Evolutionary conservation across 2,113 vertebrate species (phyloP).

Genomic region (Xerus inauris): DNA sequence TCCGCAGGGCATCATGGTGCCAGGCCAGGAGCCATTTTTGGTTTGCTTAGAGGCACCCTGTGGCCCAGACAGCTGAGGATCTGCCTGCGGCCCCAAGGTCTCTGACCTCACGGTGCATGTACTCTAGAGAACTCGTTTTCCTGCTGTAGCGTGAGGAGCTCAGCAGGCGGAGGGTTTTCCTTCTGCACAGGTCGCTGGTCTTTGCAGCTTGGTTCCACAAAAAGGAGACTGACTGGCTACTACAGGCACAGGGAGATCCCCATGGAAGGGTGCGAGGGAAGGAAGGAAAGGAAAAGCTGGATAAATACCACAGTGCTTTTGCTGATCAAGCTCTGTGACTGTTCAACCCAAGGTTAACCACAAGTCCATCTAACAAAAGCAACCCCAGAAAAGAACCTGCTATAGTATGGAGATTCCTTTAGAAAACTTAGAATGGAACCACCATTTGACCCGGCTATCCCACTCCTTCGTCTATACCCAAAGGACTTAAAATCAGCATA

Average conservation of each 20-base stretch:
- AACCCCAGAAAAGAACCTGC: background rate
- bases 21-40: background rate
- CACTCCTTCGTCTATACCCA: too few species aligned
- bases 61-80: too few species aligned
- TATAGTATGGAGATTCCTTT: too few species aligned
- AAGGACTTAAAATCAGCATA: too few species aligned
- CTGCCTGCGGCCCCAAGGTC: too few species aligned
- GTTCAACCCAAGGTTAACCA: background rate
- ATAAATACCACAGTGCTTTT: background rate
- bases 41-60: background rate
- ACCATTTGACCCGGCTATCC: too few species aligned
- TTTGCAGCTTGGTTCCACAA: background rate
- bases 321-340: background rate
- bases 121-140: background rate
- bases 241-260: background rate
- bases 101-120: too few species aligned
- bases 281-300: background rate
- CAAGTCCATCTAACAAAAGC: accelerated
- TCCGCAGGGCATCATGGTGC: background rate
- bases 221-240: background rate
- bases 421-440: too few species aligned
- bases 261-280: background rate
- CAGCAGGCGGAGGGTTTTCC: background rate
- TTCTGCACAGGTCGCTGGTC: accelerated
- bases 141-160: background rate